Evolutionary conservation across 2,113 vertebrate genomes (phyloP), one percentile per base, ranked within the genome.

Genomic region (Sula dactylatra): DNA sequence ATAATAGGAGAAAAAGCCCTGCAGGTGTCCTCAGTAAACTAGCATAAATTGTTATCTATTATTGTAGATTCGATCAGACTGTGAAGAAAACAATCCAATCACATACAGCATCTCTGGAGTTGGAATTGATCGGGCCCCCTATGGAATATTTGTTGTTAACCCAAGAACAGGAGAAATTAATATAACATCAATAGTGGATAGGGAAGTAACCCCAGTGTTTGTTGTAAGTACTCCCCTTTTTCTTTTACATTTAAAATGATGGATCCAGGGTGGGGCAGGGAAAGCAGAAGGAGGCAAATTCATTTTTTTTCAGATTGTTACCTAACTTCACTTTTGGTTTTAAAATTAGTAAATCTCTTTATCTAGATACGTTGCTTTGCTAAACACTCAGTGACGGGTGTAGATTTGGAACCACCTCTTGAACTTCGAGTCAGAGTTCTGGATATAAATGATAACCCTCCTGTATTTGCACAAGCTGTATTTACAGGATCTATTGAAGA

Each of bases 61-160:
- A 27, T 97, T 98, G 32, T 72, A 99, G 99, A 99, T 99, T 76
- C 98, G 98, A 82, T 99, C 99, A 34, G 99, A 99, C 70, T 98
- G 98, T 67, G 98, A 99, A 56, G 93, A 74, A 19, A 94, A 86
- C 9, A 91, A 97, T 22, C 96, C 50, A 52, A 93, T 99, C 49
- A 56, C 31, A 3, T 99, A 99, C 70, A 98, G 73, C 55, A 97
- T 99, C 65, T 91, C 91, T 20, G 99, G 99, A 64, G 81, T 94
- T 40, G 99, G 99, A 62, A 99, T 98, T 26, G 97, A 99, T 76
- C 38, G 93, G 44, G 74, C 97, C 0, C 99, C 99, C 4, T 11
- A 50, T 0, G 92, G 94, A 27, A 72, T 98, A 64, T 99, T 99
- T 96, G 72, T 93, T 52, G 88, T 99, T 32, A 87, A 99, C 38